Base-by-base conservation (phyloP, 2,888 invertebrate genomes). In the Amblyjoppa proteus region DNA sequence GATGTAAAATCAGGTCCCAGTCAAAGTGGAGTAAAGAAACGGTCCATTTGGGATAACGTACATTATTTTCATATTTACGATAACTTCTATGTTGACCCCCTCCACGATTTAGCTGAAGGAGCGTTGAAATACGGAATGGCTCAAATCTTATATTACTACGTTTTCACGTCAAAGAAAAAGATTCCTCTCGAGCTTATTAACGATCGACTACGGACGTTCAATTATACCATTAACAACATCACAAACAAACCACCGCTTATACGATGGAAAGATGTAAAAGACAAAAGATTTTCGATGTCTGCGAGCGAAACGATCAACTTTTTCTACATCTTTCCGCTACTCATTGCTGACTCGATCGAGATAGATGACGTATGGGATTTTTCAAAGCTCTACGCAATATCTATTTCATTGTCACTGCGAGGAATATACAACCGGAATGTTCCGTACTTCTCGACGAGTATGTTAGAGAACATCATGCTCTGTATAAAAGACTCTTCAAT, bases 81-180 rank as follows among this genome's bases (percentile, higher is more conserved):
- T n/a, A 45, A 69, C 16, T 69, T 25, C 49, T 69, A 69, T 28
- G 25, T 69, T 20, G 69, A 69, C 49, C 69, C 69, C 13, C 49
- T 69, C 11, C 49, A 49, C 28, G 69, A 69, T 16, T 49, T 69
- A 20, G 49, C 49, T 3, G 49, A 69, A 69, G 69, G 49, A 6
- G 69, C 49, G 11, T 28, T 69, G 13, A 49, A 69, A 69, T 49
- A 69, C 28, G 49, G 69, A 1, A 69, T 69, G 69, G 69, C 13
- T 25, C 25, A 69, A 13, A 38, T 69, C 13, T 49, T 69, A 49
- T 49, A 28, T 13, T 28, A 49, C 41, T 69, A 69, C 49, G 49
- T 49, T 13, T 69, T 69, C 28, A n/a, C 45, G 11, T 45, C 69
- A 49, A 20, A 69, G 28, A 49, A 20, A 3, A 69, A 28, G 28